A percentile compares a stretch with the other conserved stretches of the same genome.
Evolutionary conservation across 2,888 invertebrate species (phyloP).

Genomic region (Eupithecia exiguata): DNA sequence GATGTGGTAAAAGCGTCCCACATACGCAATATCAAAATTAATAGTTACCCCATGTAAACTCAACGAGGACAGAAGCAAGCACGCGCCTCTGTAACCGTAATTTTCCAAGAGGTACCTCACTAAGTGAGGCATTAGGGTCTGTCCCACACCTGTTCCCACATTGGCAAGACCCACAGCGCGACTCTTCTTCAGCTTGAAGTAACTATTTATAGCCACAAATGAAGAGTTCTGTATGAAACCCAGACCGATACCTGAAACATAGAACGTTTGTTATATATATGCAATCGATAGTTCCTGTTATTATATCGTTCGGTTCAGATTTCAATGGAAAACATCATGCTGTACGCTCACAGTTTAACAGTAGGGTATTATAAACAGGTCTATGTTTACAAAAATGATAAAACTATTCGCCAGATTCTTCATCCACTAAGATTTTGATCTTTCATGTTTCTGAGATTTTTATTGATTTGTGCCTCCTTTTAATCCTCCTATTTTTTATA

Average conservation of each 20-base stretch:
- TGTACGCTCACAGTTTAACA: background rate
- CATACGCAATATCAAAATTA: constrained; percentile 34
- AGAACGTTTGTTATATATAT: background rate
- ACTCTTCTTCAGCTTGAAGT: constrained; percentile 87
- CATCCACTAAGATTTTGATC: too few species aligned
- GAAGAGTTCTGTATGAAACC: constrained; percentile 88
- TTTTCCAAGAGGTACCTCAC: constrained; percentile 86
- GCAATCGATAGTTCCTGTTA: background rate
- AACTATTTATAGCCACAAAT: constrained; percentile 88
- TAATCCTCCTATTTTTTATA: too few species aligned
- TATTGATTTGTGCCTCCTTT: too few species aligned
- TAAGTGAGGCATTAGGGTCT: constrained; percentile 89
- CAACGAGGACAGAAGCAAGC: constrained; percentile 85
- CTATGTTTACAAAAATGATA: background rate
- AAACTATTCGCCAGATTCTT: background rate
- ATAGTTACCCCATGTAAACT: constrained; percentile 86
- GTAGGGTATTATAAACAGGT: background rate
- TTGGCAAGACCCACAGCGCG: constrained; percentile 90
- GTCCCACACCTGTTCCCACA: constrained; percentile 90
- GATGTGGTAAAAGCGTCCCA: constrained; percentile 7
- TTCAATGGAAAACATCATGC: background rate
- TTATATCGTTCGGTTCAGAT: background rate
- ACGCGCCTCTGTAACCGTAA: constrained; percentile 86
- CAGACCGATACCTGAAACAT: constrained; percentile 84
- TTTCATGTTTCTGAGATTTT: too few species aligned